phyloP scores from a whole-genome alignment of 2,113 vertebrate genomes.

The Cyanistes caeruleus region DNA sequence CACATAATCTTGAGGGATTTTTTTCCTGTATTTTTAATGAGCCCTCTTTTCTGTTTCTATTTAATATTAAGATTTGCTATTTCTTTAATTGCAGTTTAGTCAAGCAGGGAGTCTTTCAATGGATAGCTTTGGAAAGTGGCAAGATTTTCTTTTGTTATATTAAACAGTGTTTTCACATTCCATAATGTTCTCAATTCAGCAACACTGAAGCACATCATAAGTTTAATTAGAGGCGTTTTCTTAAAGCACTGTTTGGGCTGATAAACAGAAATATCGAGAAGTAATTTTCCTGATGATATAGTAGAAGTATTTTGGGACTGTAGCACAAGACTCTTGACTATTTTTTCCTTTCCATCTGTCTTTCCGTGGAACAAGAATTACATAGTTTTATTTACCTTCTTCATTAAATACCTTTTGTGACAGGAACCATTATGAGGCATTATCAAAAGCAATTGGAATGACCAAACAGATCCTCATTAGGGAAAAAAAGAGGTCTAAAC shows the following conservation, averaged over 20 bases:
- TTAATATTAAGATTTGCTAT: not conserved
- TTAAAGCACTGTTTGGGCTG: not conserved
- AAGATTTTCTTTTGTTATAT: not conserved
- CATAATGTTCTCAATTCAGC: not conserved
- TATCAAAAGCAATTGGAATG: not conserved
- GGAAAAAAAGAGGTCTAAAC: not conserved
- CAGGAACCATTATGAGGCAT: not conserved
- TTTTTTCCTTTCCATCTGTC: not conserved
- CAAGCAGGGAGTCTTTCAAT: not conserved
- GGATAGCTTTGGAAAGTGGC: not conserved
- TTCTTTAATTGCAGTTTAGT: not conserved
- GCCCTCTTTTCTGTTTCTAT: not conserved
- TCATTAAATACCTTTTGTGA: not conserved
- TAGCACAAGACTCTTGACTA: not conserved
- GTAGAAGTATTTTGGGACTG: not conserved
- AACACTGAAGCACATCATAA: not conserved
- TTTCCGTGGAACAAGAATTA: not conserved
- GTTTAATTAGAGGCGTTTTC: not conserved
- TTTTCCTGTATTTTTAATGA: not conserved
- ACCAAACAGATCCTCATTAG: not conserved
- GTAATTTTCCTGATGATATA: not conserved
- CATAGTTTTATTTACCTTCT: not conserved
- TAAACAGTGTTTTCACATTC: not conserved
- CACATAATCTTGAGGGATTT: not conserved
- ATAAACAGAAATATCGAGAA: not conserved